Evolutionary conservation across 2,888 invertebrate species (phyloP), one percentile per base, ranked within the genome.

Genomic region (Lomographa bimaculata): DNA sequence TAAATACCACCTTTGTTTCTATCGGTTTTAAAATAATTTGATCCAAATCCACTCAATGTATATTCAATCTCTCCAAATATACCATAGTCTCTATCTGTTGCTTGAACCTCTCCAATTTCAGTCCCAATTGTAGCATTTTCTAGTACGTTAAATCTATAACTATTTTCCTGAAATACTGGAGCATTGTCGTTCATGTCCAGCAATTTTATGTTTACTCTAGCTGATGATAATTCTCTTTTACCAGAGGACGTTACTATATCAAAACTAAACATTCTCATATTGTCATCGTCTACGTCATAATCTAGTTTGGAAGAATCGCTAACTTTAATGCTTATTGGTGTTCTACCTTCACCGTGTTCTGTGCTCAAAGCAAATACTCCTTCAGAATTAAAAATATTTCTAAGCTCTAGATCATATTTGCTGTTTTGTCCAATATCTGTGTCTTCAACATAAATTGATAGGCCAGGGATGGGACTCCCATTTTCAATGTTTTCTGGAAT

Each of bases 121-220:
- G 90, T 86, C 0, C 92, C 93, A 0, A 91, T 79, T 0, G 90
- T 79, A 0, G 92, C 86, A 68, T 94, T 92, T 75, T 96, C 95
- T 1, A 90, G 76, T 0, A 94, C 91, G 21, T 91, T 89, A 20
- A 95, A 90, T 36, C 92, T 91, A 60, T 94, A 95, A 7, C 90
- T 90, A 0, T 89, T 69, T 41, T 91, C 82, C 4, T 91, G 85
- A 60, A 95, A 96, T 18, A 91, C 73, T 0, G 96, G 96, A 0
- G 92, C 79, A 58, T 96, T 96, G 57, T 96, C 96, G 62, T 96
- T 96, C 29, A 93, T 93, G 71, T 96, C 96, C 14, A 92, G 61
- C 0, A 96, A 73, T 49, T 92, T 91, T 1, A 93, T 90, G 33
- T 92, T 91, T 0, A 94, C 90, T 52, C 90, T 84, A 0, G 93